Evolutionary conservation across 2,113 vertebrate species (phyloP).

Genomic region (Oryzias celebensis): DNA sequence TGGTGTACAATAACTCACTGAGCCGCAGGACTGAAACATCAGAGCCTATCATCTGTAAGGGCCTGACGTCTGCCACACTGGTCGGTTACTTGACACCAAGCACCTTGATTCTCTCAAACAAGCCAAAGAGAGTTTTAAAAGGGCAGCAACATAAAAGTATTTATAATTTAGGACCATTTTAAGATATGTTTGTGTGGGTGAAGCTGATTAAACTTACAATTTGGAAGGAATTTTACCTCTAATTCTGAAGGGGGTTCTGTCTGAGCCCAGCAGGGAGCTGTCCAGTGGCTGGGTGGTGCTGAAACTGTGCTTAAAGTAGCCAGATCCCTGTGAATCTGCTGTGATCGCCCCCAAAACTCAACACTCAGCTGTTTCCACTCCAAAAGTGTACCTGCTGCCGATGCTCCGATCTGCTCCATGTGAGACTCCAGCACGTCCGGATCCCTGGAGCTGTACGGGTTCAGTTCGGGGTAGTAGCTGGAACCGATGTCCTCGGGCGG

Average conservation of each 20-base stretch:
- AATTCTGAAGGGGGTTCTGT: not conserved
- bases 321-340: conserved; percentile 9
- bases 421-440: conserved; percentile 85
- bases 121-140: conserved; percentile 5
- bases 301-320: conserved; percentile 31
- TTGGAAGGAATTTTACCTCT: no score
- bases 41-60: conserved; percentile 38
- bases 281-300: conserved; percentile 60
- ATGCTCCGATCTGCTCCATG: conserved; percentile 85
- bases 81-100: conserved; percentile 49
- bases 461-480: conserved; percentile 86
- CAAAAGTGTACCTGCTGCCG: conserved; percentile 81
- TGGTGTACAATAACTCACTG: conserved; percentile 51
- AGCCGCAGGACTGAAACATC: conserved; percentile 30
- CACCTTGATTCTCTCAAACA: conserved; percentile 22
- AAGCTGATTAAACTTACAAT: no score
- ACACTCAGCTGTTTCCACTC: conserved; percentile 12
- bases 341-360: not conserved
- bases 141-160: conserved; percentile 4
- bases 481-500: conserved; percentile 87
- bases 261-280: conserved; percentile 50
- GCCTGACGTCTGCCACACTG: conserved; percentile 16
- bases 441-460: conserved; percentile 88
- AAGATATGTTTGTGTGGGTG: not conserved
- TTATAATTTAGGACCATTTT: conserved; percentile 12